Evolutionary conservation across 2,888 invertebrate species (phyloP), one percentile per base, ranked within the genome.

Genomic region (Teleogryllus oceanicus): DNA sequence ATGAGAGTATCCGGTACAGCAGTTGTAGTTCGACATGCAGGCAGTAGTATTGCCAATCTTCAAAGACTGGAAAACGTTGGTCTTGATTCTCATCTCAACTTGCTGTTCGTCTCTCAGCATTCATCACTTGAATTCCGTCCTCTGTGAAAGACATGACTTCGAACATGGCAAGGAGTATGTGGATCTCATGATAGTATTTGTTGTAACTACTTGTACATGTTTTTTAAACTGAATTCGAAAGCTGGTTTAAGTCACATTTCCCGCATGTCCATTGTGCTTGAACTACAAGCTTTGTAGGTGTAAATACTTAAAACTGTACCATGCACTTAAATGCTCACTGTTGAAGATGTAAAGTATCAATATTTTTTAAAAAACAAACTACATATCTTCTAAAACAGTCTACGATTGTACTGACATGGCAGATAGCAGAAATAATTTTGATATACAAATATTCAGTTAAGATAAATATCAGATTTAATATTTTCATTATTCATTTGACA

Each of bases 1-100:
- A 92, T 92, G 91, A 89, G 92, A 84, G 92, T 93, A 8, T 92
- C 92, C 16, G 93, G 92, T 76, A 89, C 91, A 18, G 93, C 92
- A 0, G 87, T 92, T 1, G 88, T 92, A 5, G 88, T 90, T 80
- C 92, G 92, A 84, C 90, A 90, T 77, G 90, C 91, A 0, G 88
- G 88, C n/a, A 87, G 88, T 82, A 85, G 88, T 3, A 86, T 87
- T 74, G 91, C 92, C 1, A 88, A 88, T 77, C 87, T 93, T 2
- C 84, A 91, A 11, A 89, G 90, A 84, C 90, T 93, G 50, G 92
- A 90, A 86, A 91, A 92, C 85, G 91, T 92, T 79, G 92, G 92
- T 82, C 86, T 93, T 83, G 92, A 92, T 86, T 92, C 92, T 0
- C 92, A 92, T 85, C 85, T 93, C 83, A 92, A 92, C 85, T 86